These are phyloP conservation scores for Anolis carolinensis DNA, from an alignment of 2,113 vertebrate species.

Conservation along the genomic window DNA sequence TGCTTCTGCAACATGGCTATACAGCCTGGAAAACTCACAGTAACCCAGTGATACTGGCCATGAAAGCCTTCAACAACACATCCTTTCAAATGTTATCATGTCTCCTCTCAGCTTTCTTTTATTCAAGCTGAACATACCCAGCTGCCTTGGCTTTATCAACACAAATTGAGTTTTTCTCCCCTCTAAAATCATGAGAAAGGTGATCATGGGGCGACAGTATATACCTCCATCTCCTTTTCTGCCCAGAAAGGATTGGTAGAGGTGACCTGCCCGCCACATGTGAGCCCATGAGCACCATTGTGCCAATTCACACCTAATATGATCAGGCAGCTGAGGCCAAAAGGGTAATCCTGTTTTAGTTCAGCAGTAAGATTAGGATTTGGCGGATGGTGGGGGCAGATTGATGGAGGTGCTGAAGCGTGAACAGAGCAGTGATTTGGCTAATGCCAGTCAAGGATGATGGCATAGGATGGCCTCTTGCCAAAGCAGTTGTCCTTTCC, in stretches of 20 bases:
- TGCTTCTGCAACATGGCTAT: too few relatives aligned
- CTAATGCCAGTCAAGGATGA: not conserved
- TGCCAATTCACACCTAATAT: conserved; percentile 3
- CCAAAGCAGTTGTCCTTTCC: conserved; percentile 9
- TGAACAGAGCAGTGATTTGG: not conserved
- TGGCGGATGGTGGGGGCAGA: conserved; percentile 7
- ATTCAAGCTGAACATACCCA: too few relatives aligned
- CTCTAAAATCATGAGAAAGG: not conserved
- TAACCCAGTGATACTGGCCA: too few relatives aligned
- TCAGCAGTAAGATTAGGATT: conserved; percentile 22
- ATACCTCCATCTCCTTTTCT: not conserved
- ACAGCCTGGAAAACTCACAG: too few relatives aligned
- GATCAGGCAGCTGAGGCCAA: conserved; percentile 3
- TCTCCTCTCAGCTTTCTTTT: too few relatives aligned
- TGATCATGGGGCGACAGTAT: not conserved
- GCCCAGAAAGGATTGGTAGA: not conserved
- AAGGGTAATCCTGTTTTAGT: conserved; percentile 24
- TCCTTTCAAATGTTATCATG: too few relatives aligned
- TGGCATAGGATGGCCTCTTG: not conserved
- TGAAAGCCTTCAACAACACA: too few relatives aligned
- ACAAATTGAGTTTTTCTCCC: too few relatives aligned
- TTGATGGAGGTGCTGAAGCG: not conserved
- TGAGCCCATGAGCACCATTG: not conserved
- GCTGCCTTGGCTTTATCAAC: too few relatives aligned
- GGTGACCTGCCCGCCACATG: not conserved